Evolutionary conservation across 2,797 vertebrate genomes (phyloP).

Genomic region (Strix occidentalis): DNA sequence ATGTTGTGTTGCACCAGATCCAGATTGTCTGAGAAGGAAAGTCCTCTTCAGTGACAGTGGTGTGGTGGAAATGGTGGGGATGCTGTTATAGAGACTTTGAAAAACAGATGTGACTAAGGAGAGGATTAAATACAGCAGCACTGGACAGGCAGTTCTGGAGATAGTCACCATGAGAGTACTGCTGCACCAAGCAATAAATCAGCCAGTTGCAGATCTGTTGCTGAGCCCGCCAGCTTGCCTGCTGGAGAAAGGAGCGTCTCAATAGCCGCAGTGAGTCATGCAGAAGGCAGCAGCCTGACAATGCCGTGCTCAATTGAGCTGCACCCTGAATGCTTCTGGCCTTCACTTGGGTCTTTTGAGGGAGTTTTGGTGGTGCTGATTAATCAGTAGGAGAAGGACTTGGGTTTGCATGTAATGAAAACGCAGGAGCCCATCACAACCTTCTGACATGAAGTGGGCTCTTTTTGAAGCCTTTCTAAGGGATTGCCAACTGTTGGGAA

Average conservation of each 20-base stretch:
- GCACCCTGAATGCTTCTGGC: neutral
- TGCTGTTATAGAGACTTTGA: neutral
- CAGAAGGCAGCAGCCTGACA: neutral
- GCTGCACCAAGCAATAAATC: neutral
- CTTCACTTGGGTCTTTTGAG: neutral
- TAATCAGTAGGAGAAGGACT: neutral
- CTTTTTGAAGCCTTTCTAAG: neutral
- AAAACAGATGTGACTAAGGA: neutral
- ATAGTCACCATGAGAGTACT: neutral
- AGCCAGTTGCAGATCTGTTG: neutral
- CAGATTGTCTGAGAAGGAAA: neutral
- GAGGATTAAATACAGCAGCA: neutral
- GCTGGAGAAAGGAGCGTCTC: neutral
- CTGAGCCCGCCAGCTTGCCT: neutral
- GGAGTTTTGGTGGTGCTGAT: neutral
- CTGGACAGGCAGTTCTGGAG: neutral
- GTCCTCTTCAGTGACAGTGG: neutral
- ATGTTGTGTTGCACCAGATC: fast-evolving
- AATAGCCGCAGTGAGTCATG: neutral
- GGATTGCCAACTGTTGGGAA: neutral
- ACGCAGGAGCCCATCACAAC: neutral
- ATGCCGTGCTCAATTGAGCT: neutral
- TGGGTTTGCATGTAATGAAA: neutral
- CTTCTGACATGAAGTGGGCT: neutral
- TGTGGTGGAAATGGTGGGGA: neutral